phyloP scores from a whole-genome alignment of 2,113 vertebrate species.

The Heptranchias perlo region DNA sequence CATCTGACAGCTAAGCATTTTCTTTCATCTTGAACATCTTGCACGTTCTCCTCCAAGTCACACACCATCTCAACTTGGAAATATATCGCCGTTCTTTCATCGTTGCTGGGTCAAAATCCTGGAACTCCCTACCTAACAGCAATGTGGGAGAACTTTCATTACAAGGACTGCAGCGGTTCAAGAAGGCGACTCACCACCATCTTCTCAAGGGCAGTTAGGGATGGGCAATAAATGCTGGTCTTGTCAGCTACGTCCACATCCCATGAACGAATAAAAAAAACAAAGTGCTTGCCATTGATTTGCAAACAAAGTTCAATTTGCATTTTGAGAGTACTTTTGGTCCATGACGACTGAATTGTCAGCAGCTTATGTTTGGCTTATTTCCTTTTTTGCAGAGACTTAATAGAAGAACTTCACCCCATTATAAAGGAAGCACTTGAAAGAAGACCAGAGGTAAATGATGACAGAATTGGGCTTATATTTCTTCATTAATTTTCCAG shows the following conservation, averaged over 20 bases:
- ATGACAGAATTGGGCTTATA: neutral
- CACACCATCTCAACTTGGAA: too few species aligned
- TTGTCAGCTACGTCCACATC: too few species aligned
- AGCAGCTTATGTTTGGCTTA: neutral
- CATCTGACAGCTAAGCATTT: neutral
- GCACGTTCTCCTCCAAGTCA: too few species aligned
- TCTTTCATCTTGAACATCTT: neutral
- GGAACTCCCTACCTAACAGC: too few species aligned
- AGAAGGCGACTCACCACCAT: too few species aligned
- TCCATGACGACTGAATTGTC: neutral
- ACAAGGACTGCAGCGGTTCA: too few species aligned
- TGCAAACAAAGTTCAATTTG: neutral
- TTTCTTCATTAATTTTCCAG: neutral
- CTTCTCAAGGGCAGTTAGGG: too few species aligned
- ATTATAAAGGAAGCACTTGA: conserved; percentile 99
- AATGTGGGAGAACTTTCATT: too few species aligned
- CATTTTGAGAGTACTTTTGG: neutral
- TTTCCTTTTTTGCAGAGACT: conserved; percentile 67
- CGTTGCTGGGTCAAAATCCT: too few species aligned
- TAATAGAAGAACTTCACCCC: conserved; percentile 95
- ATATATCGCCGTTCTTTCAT: too few species aligned
- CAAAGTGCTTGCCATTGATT: neutral
- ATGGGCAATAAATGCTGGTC: too few species aligned
- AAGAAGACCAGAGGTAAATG: conserved; percentile 93
- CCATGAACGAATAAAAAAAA: too few species aligned